Evolutionary conservation across 1,140 invertebrate genomes (phyloP).

Genomic region (Drosophila punjabiensis): DNA sequence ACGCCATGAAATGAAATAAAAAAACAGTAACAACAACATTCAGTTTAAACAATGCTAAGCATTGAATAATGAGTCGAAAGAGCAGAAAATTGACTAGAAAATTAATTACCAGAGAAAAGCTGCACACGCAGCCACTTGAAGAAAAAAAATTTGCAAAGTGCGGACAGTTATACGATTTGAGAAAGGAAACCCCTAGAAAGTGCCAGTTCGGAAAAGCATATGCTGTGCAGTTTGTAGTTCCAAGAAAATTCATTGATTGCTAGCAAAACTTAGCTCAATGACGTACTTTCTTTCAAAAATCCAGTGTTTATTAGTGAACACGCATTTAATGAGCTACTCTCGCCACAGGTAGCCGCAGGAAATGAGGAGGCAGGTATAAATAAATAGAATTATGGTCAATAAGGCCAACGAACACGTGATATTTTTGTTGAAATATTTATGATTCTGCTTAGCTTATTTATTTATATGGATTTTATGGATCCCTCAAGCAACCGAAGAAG

Average conservation of each 20-base stretch:
- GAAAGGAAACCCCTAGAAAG: conserved; percentile 8
- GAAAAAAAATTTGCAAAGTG: conserved; percentile 21
- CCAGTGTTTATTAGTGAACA: conserved; percentile 44
- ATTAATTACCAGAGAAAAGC: conserved; percentile 45
- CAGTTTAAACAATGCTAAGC: conserved; percentile 34
- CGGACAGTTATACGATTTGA: conserved; percentile 31
- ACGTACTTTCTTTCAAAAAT: conserved; percentile 28
- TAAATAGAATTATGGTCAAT: conserved; percentile 68
- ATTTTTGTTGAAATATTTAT: conserved; percentile 65
- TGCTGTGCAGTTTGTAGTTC: not conserved
- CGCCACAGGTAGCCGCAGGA: conserved; percentile 58
- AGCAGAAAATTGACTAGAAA: conserved; percentile 43
- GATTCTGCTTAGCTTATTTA: conserved; percentile 45
- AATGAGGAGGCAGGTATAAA: conserved; percentile 56
- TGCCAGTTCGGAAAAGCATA: conserved; percentile 1
- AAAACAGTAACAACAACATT: not conserved
- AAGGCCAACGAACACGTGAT: conserved; percentile 63
- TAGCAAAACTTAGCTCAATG: conserved; percentile 30
- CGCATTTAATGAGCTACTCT: conserved; percentile 66
- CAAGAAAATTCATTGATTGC: conserved; percentile 12
- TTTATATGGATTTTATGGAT: conserved; percentile 18
- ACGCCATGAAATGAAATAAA: conserved; percentile 56
- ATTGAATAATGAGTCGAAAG: conserved; percentile 38
- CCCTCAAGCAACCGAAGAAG: not conserved
- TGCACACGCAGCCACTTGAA: conserved; percentile 25